phyloP scores from a whole-genome alignment of 1,140 invertebrate genomes.

The Leptinotarsa lineolata region DNA sequence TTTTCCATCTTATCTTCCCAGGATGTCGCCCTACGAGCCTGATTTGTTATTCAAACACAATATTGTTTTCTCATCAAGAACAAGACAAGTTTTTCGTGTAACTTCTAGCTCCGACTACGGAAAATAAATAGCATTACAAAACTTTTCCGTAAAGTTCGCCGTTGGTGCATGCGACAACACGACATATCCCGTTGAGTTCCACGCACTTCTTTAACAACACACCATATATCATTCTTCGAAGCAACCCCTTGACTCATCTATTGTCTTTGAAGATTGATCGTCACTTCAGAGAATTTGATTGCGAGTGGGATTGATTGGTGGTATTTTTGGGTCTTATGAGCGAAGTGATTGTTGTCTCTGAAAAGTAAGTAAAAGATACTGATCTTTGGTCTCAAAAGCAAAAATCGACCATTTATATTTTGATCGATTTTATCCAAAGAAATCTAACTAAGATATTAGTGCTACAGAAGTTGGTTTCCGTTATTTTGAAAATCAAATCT shows the following conservation, averaged over 20 bases:
- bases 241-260: slow-evolving; percentile 3
- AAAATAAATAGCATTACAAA: slow-evolving; percentile 1
- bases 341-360: not conserved
- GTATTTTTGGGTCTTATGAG: not conserved
- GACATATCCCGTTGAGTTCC: not conserved
- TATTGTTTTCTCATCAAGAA: slow-evolving; percentile 6
- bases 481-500: too few species aligned
- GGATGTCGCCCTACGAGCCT: not conserved
- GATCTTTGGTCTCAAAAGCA: not conserved
- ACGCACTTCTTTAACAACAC: not conserved
- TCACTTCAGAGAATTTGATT: not conserved
- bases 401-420: not conserved
- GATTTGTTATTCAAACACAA: slow-evolving; percentile 8
- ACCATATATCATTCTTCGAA: not conserved
- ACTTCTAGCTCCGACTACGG: not conserved
- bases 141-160: not conserved
- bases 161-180: not conserved
- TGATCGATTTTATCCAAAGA: too few species aligned
- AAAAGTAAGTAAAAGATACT: too few species aligned
- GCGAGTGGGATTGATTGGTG: not conserved
- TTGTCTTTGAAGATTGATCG: not conserved
- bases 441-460: too few species aligned
- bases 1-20: slow-evolving; percentile 1
- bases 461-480: too few species aligned
- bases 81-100: slow-evolving; percentile 6